These are phyloP conservation scores for Mobula hypostoma DNA, from an alignment of 2,113 vertebrate species.

Conservation along the genomic window DNA sequence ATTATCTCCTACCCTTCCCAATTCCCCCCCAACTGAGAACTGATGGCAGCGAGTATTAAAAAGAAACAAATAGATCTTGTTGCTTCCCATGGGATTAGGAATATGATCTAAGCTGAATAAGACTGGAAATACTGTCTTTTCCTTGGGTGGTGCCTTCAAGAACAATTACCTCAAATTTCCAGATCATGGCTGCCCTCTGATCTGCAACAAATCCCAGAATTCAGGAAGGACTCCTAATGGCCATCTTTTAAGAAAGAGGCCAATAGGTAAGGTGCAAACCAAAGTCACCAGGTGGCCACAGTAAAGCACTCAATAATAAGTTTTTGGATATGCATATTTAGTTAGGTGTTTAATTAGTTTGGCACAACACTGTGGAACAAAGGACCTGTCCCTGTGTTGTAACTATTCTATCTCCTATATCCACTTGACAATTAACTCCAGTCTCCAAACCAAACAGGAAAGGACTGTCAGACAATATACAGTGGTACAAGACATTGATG, in stretches of 20 bases:
- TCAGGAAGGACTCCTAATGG: neutral
- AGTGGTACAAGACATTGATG: no score
- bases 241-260: neutral
- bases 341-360: no score
- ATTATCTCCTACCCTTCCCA: neutral
- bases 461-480: no score
- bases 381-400: no score
- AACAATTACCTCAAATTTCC: neutral
- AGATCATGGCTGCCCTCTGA: neutral
- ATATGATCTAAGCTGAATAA: neutral
- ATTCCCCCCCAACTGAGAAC: neutral
- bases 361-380: no score
- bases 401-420: no score
- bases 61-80: neutral
- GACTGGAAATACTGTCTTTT: neutral
- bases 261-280: neutral
- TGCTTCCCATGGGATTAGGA: neutral
- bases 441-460: no score
- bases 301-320: neutral
- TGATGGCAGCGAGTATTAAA: neutral
- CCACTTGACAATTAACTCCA: no score
- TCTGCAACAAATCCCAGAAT: neutral
- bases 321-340: no score
- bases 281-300: neutral
- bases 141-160: neutral